Evolutionary conservation across 2,888 invertebrate genomes (phyloP).

Genomic region (Cactoblastis cactorum): DNA sequence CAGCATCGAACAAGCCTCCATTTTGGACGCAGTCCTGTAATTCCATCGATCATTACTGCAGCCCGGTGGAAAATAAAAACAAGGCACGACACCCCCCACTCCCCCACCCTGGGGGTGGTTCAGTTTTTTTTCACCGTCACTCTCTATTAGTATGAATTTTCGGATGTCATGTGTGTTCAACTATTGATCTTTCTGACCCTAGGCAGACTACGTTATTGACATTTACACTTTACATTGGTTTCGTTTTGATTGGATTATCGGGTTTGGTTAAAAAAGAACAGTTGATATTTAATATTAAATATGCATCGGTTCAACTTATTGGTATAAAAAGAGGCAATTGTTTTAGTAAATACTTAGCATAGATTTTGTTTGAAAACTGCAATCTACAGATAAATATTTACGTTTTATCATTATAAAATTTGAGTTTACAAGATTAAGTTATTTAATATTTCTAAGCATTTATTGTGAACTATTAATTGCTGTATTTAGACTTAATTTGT

Average conservation of each 20-base stretch:
- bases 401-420: too few relatives aligned
- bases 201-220: not conserved
- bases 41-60: constrained; percentile 79
- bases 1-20: not conserved
- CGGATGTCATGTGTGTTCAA: constrained; percentile 24
- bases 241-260: too few relatives aligned
- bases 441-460: too few relatives aligned
- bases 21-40: constrained; percentile 45
- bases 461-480: too few relatives aligned
- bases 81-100: constrained; percentile 63
- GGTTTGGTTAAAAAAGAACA: too few relatives aligned
- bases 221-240: not conserved
- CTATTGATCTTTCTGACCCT: constrained; percentile 15
- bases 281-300: too few relatives aligned
- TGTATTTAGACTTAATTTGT: too few relatives aligned
- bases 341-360: too few relatives aligned
- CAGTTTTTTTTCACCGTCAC: constrained; percentile 72
- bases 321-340: too few relatives aligned
- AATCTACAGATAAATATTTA: too few relatives aligned
- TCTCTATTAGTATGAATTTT: constrained; percentile 55
- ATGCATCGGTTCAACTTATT: too few relatives aligned
- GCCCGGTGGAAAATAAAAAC: constrained; percentile 78
- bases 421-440: not conserved
- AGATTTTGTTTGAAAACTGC: too few relatives aligned
- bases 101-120: constrained; percentile 46